Evolutionary conservation across 2,888 invertebrate species (phyloP).

Genomic region (Tetanocera ferruginea): DNA sequence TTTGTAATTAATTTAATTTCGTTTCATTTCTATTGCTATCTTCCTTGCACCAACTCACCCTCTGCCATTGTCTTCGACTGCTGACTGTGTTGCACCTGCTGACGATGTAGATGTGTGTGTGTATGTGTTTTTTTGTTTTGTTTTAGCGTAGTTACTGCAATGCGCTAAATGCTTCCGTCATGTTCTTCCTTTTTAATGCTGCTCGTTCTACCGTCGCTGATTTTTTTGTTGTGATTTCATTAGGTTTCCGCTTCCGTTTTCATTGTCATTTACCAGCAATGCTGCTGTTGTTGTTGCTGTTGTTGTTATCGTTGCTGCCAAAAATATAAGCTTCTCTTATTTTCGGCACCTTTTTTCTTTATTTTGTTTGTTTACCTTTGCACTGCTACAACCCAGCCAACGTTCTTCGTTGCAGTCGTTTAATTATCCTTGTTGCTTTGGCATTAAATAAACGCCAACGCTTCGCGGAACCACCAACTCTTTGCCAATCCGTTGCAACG

Average conservation of each 20-base stretch:
- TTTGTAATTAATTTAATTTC: conserved; percentile 67
- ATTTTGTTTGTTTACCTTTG: conserved; percentile 52
- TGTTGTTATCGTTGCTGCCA: conserved; percentile 34
- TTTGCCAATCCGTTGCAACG: conserved; percentile 2
- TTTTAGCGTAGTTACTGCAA: conserved; percentile 55
- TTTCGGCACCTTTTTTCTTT: conserved; percentile 11
- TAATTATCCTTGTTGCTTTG: conserved; percentile 33
- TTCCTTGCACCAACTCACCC: background rate
- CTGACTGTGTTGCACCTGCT: too few species aligned
- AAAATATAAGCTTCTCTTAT: conserved; percentile 20
- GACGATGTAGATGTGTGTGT: too few species aligned
- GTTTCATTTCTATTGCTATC: conserved; percentile 63
- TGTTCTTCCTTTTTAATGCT: conserved; percentile 23
- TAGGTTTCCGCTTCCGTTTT: conserved; percentile 48
- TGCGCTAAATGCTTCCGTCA: conserved; percentile 63
- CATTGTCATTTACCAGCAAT: conserved; percentile 19
- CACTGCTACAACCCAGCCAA: conserved; percentile 37
- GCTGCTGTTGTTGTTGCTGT: conserved; percentile 36
- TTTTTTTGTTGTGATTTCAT: conserved; percentile 46
- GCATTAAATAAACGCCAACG: conserved; percentile 29
- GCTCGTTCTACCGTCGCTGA: conserved; percentile 25
- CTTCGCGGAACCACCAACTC: background rate
- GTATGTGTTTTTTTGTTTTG: background rate
- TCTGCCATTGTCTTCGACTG: background rate
- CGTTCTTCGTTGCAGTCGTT: background rate